These are phyloP conservation scores for Protonemura montana DNA, from an alignment of 2,888 invertebrate genomes.

Conservation along the genomic window DNA sequence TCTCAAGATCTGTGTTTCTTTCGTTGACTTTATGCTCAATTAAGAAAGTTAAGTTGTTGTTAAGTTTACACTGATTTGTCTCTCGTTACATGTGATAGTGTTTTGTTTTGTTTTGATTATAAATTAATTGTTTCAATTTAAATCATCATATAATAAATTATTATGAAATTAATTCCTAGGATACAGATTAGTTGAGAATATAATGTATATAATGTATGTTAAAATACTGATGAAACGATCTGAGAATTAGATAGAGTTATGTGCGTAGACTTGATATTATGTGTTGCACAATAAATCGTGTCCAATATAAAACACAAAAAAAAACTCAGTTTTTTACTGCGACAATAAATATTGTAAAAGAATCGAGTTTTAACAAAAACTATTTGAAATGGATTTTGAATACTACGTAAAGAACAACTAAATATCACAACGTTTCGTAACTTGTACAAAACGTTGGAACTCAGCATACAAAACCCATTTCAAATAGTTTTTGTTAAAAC, in stretches of 20 bases:
- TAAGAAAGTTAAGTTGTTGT: background rate
- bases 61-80: background rate
- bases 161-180: constrained; percentile 24
- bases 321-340: background rate
- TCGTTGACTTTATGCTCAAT: background rate
- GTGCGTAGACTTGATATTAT: constrained; percentile 9
- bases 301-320: background rate
- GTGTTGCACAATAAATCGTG: background rate
- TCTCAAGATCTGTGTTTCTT: background rate
- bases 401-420: too few species aligned
- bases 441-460: too few species aligned
- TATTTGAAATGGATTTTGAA: too few species aligned
- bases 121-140: constrained; percentile 27
- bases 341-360: background rate
- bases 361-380: too few species aligned
- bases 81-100: background rate
- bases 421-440: too few species aligned
- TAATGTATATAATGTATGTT: constrained; percentile 20
- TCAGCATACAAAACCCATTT: too few species aligned
- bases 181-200: constrained; percentile 19
- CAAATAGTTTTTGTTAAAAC: too few species aligned
- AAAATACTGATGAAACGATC: background rate
- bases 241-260: background rate
- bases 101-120: background rate
- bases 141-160: too few species aligned